These are phyloP conservation scores for Heterotilapia buettikoferi DNA, from an alignment of 2,113 vertebrate species.

Conservation along the genomic window DNA sequence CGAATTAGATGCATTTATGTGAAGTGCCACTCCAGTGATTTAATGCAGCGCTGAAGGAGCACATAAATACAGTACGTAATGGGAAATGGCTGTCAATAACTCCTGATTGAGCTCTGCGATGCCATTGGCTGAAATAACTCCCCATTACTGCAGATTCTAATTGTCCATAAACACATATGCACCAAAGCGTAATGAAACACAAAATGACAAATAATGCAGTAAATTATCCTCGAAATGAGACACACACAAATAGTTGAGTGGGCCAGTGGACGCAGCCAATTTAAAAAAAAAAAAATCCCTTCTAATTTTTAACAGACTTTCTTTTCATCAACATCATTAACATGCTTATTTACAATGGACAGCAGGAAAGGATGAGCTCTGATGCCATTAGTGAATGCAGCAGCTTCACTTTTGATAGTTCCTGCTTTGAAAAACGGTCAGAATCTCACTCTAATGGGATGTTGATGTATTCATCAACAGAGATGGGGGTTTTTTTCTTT, in stretches of 20 bases:
- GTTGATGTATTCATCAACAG: slow-evolving; percentile 26
- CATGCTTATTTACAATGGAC: slow-evolving; percentile 39
- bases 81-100: not conserved
- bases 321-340: slow-evolving; percentile 51
- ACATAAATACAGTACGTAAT: not conserved
- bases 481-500: accelerated
- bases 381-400: slow-evolving; percentile 41
- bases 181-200: not conserved
- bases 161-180: not conserved
- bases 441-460: slow-evolving; percentile 34
- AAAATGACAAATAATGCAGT: slow-evolving; percentile 6
- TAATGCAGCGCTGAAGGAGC: not conserved
- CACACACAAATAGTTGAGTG: slow-evolving; percentile 4
- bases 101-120: not conserved
- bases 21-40: not conserved
- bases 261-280: slow-evolving; percentile 17
- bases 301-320: slow-evolving; percentile 36
- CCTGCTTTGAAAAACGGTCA: slow-evolving; percentile 33
- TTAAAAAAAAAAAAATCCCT: not conserved
- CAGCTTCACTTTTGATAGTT: slow-evolving; percentile 37
- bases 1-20: not conserved
- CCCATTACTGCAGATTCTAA: not conserved
- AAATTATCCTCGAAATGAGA: slow-evolving; percentile 19
- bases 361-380: slow-evolving; percentile 46
- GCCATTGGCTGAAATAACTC: not conserved